Evolutionary conservation across 2,113 vertebrate genomes (phyloP), one percentile per base, ranked within the genome.

Genomic region (Calyptomena viridis): DNA sequence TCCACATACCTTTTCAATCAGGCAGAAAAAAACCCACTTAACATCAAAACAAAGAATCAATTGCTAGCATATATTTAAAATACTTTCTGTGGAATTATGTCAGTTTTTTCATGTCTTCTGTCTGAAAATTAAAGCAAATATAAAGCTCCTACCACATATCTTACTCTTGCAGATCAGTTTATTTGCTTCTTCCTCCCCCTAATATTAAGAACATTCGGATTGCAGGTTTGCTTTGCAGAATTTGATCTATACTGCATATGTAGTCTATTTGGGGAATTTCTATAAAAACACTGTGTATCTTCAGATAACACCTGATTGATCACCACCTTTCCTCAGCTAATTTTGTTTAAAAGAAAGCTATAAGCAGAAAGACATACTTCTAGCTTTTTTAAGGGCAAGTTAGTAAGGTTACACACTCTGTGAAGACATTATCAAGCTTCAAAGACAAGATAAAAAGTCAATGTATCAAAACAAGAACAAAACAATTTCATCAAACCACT

Each of bases 131-230:
- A 73, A 73, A 85, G 55, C 7, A 12, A 71, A 80, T 49, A 56
- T 67, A 67, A 76, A 62, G 11, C 8, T 72, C 7, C 39, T 60
- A 44, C 8, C 11, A 31, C 8, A 16, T n/a, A 60, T 13, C 35
- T 44, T 44, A 55, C 30, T 75, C 67, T 87, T 39, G 9, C 20
- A 67, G 58, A 33, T 5, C 67, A 56, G 15, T 39, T 60, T 24
- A 14, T 37, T 91, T 69, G 15, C 2, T n/a, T 11, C 6, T 8
- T 12, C 0, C 2, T 4, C 7, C 1, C 14, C n/a, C 14, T 18
- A 12, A 1, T 7, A 28, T 39, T 33, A 59, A 25, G 15, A 87
- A 59, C 25, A 12, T 37, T 64, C 35, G 39, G 24, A 55, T 25
- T 28, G 21, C 13, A 87, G 50, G 79, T 64, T 8, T 74, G 15